Base-by-base conservation (phyloP, 1,140 invertebrate genomes). In the Palaemon carinicauda region DNA sequence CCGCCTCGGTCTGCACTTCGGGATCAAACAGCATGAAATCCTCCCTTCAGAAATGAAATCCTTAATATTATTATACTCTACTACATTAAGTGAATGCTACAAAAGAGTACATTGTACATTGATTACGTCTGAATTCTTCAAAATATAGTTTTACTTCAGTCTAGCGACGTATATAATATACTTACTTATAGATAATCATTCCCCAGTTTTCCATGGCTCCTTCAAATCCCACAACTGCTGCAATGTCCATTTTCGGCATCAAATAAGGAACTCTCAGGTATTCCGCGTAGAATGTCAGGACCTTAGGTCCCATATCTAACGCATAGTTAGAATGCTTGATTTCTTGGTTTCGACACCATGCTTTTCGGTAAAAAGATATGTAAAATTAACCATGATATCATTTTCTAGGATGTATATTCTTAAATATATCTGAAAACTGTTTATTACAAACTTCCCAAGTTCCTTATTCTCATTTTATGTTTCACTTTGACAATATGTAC, bases 331-430 rank as follows among this genome's bases (percentile, higher is more conserved):
- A 94, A 71, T 98, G 96, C 15, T 95, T 92, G 4, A 97, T 93
- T 3, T 96, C 96, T 89, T 96, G 95, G n/a, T 94, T 93, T 3
- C 96, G 93, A 0, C 97, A 94, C 95, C 97, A 98, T 2, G 99
- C 95, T 0, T 41, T 77, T 41, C n/a, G 10, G 21, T 50, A 29
- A 41, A n/a, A 7, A n/a, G n/a, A n/a, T 14, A 50, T 24, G 41
- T 9, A 2, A 17, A 17, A 15, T 17, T 3, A 24, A 4, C n/a
- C n/a, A n/a, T n/a, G n/a, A n/a, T n/a, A n/a, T n/a, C n/a, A n/a
- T n/a, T n/a, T n/a, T n/a, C n/a, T 3, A n/a, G 7, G 15, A 29
- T 69, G 65, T 27, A 17, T 0, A 24, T 24, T 69, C n/a, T 27
- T 15, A 3, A 29, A 21, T 14, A 41, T n/a, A 75, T 41, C 10